A percentile compares a stretch with the other conserved stretches of the same genome.
Conservation (phyloP, 1,140 invertebrate species). For the Apis laboriosa region DNA sequence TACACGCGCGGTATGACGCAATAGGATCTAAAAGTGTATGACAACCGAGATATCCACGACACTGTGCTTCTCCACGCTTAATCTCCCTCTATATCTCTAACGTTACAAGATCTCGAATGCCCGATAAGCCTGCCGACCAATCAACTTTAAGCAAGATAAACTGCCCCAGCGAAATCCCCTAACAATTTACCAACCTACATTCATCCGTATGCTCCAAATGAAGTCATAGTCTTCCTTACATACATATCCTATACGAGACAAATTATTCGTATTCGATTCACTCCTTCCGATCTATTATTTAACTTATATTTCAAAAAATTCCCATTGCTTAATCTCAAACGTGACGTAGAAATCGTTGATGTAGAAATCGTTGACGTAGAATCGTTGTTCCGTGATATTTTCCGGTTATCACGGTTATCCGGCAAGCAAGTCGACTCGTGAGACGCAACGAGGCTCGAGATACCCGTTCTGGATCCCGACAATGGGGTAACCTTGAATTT, state of each 20-base stretch:
- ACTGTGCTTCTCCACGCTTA: neutral
- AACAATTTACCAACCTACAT: neutral
- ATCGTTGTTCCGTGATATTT: neutral
- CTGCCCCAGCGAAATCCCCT: neutral
- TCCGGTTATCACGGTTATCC: too few relatives aligned
- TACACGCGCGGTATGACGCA: too few relatives aligned
- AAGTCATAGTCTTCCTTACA: neutral
- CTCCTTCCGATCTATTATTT: too few relatives aligned
- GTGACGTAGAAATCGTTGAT: too few relatives aligned
- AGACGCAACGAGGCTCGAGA: slow-evolving; percentile 38
- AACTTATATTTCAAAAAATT: too few relatives aligned
- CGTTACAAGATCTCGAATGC: neutral
- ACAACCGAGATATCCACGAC: neutral
- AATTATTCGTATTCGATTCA: too few relatives aligned
- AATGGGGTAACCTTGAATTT: slow-evolving; percentile 76
- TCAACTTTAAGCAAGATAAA: neutral
- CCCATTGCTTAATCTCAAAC: too few relatives aligned
- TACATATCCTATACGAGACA: too few relatives aligned
- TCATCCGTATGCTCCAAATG: neutral
- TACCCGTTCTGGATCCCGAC: slow-evolving; percentile 54
- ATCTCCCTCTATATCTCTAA: neutral
- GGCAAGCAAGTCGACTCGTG: neutral
- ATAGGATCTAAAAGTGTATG: neutral
- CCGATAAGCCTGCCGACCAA: neutral
- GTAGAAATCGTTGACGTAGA: too few relatives aligned